A percentile compares a stretch with the other conserved stretches of the same genome.
Conservation (phyloP, 2,113 vertebrate species). For the Seriola dumerili region DNA sequence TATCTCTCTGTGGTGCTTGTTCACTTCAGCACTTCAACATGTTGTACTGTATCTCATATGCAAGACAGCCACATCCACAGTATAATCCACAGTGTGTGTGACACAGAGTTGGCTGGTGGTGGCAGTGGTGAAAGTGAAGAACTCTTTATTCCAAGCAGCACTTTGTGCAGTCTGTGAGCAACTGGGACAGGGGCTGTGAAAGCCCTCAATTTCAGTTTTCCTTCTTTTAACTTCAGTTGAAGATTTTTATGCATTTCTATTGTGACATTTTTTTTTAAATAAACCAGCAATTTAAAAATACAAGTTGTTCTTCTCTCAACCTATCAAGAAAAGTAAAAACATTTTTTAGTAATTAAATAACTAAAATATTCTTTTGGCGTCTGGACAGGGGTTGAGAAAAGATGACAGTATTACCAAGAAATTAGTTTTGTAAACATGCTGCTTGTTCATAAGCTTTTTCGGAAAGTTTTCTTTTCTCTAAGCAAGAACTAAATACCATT, state of each 20-base stretch:
- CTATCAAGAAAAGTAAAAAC: neutral
- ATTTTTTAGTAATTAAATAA: neutral
- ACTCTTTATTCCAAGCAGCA: constrained; percentile 28
- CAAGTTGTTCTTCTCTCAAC: neutral
- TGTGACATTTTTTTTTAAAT: neutral
- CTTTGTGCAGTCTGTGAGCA: constrained; percentile 30
- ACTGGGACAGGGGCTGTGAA: constrained; percentile 30
- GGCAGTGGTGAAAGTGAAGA: constrained; percentile 13
- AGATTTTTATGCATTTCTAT: neutral
- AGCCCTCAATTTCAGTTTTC: neutral
- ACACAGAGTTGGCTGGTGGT: neutral
- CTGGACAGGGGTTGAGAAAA: neutral
- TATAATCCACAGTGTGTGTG: constrained; percentile 49
- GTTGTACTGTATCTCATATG: constrained; percentile 28
- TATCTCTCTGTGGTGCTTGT: constrained; percentile 35
- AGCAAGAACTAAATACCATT: neutral
- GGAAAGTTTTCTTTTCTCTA: neutral
- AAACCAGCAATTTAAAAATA: neutral
- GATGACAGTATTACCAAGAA: neutral
- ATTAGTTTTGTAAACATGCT: neutral
- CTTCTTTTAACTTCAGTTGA: neutral
- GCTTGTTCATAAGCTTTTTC: neutral
- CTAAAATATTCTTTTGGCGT: neutral
- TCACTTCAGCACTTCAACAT: constrained; percentile 25
- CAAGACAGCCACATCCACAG: constrained; percentile 37